Evolutionary conservation across 2,888 invertebrate species (phyloP), one percentile per base, ranked within the genome.

Genomic region (Rugalucina vietnamica): DNA sequence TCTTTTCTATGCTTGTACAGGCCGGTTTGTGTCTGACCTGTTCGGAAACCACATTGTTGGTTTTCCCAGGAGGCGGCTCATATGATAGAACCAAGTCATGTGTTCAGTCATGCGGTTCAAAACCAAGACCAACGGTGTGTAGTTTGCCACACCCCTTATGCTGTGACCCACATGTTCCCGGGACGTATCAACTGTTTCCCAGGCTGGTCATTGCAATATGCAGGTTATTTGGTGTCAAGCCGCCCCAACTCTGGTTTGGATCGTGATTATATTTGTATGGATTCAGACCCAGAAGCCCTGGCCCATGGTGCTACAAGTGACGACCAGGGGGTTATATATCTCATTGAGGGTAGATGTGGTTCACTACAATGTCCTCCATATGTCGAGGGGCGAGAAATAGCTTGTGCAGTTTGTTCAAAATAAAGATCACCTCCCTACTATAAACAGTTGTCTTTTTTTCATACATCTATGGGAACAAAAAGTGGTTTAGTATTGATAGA

Each of bases 331-430:
- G 37, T 88, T 18, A 27, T 90, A 14, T 88, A 89, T 75, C 29
- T 57, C 2, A 89, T 90, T 1, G 86, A 87, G 60, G 87, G 79
- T 5, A 50, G 50, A 14, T 91, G 91, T 78, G 90, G 91, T 0
- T 85, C 89, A 12, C 81, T 90, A 12, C 87, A 86, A 5, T 91
- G 91, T 79, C 85, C 89, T 0, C 84, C 80, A 0, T 91, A 90
- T 57, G 82, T 84, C 0, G 43, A 80, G 21, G 90, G 88, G 12
- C 72, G 80, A 37, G 85, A 86, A 69, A 32, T 91, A 8, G 84
- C 89, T 10, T 91, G 90, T 76, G 81, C 76, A 34, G 89, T 91
- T 5, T 91, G 90, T 75, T 81, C 88, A 43, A 76, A 73, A 37
- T 57, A 27, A 77, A 76, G n/a, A n/a, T n/a, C n/a, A n/a, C n/a